Conservation (phyloP, 2,113 vertebrate genomes). For the Festucalex cinctus region DNA sequence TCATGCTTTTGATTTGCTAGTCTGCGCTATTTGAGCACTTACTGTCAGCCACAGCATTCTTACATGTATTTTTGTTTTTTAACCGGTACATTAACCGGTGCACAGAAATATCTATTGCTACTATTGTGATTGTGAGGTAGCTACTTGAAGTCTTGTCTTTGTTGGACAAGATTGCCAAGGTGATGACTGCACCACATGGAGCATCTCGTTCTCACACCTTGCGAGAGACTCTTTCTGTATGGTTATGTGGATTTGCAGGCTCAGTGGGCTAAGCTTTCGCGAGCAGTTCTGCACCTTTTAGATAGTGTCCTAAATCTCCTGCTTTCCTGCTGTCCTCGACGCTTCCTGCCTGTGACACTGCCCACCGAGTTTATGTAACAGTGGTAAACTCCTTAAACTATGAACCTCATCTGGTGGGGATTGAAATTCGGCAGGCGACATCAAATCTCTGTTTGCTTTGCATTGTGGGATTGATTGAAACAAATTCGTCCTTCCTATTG, state of each 20-base stretch:
- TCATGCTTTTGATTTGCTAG: no score
- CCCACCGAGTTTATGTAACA: not conserved
- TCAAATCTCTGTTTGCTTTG: not conserved
- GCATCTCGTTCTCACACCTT: not conserved
- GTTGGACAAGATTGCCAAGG: not conserved
- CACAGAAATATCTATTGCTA: not conserved
- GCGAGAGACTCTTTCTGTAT: not conserved
- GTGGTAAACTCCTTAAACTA: slow-evolving; percentile 7
- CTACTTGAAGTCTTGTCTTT: not conserved
- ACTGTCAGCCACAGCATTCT: not conserved
- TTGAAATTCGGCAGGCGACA: not conserved
- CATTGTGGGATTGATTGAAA: not conserved
- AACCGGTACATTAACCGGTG: no score
- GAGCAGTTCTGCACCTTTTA: slow-evolving; percentile 13
- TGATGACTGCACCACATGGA: not conserved
- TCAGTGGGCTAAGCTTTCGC: not conserved
- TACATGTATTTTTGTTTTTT: no score
- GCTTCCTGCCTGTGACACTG: not conserved
- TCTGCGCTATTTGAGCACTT: not conserved
- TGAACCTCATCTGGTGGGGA: not conserved
- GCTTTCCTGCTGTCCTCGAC: slow-evolving; percentile 1
- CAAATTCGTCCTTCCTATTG: not conserved
- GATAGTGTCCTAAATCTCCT: slow-evolving; percentile 3
- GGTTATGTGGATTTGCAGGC: not conserved
- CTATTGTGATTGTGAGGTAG: not conserved